phyloP scores from a whole-genome alignment of 2,113 vertebrate species.

The Podarcis cretensis region DNA sequence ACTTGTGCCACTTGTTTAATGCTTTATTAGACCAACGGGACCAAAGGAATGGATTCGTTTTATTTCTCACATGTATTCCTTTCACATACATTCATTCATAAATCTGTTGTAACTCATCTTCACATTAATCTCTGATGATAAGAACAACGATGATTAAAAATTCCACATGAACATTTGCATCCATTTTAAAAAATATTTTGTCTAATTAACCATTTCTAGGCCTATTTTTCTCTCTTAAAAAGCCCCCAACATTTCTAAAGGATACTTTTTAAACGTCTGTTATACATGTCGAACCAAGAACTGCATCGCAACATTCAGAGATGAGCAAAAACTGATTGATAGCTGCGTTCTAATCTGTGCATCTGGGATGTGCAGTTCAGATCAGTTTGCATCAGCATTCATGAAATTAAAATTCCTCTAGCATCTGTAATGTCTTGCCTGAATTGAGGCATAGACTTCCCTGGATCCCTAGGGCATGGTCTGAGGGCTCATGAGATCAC shows the following conservation, averaged over 20 bases:
- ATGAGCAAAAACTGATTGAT: background rate
- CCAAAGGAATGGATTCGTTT: background rate
- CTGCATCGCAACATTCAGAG: background rate
- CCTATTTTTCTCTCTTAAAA: background rate
- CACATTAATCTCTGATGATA: background rate
- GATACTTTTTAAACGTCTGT: background rate
- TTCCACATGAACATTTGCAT: background rate
- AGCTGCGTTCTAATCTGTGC: background rate
- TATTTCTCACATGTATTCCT: background rate
- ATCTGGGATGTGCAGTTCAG: background rate
- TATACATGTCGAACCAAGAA: background rate
- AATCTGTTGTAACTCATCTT: background rate
- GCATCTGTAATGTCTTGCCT: background rate
- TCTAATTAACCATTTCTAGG: background rate
- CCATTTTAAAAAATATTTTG: background rate
- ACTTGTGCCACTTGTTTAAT: too few species aligned
- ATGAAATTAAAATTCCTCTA: background rate
- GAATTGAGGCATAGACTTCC: background rate
- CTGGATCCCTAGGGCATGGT: too few species aligned
- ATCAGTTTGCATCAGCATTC: background rate
- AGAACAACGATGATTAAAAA: background rate
- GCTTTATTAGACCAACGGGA: background rate
- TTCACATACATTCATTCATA: background rate
- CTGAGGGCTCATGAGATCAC: too few species aligned
- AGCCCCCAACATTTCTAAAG: background rate